Conservation (phyloP, 1,140 invertebrate species). For the Platyscapa corneri region DNA sequence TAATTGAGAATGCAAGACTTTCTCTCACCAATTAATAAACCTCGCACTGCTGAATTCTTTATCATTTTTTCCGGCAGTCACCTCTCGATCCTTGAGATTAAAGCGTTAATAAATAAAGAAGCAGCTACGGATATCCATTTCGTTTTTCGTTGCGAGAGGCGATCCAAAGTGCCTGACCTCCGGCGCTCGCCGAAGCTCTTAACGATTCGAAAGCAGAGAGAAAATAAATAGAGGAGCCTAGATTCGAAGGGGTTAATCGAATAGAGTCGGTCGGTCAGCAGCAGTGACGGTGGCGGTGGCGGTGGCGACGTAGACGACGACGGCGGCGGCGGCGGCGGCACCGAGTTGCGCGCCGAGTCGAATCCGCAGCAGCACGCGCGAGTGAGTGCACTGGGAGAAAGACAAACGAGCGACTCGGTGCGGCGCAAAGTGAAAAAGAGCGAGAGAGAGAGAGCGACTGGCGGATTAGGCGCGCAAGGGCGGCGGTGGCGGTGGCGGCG, state of each 20-base stretch:
- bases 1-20: neutral
- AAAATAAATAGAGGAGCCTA: neutral
- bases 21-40: neutral
- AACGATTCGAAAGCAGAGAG: neutral
- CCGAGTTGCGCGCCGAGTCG: neutral
- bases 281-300: too few species aligned
- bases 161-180: too few species aligned
- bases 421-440: conserved; percentile 15
- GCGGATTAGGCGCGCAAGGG: conserved; percentile 17
- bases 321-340: too few species aligned
- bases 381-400: conserved; percentile 4
- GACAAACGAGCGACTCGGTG: conserved; percentile 26
- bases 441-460: neutral
- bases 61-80: too few species aligned
- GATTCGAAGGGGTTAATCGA: neutral
- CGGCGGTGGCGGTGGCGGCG: conserved; percentile 7
- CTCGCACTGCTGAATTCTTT: too few species aligned
- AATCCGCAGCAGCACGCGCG: neutral
- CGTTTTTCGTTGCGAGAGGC: neutral
- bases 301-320: too few species aligned
- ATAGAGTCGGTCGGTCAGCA: neutral
- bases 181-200: neutral
- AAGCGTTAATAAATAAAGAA: neutral
- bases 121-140: neutral
- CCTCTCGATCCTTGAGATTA: too few species aligned